Evolutionary conservation across 1,140 invertebrate species (phyloP).

Genomic region (Macrosteles quadrilineatus): DNA sequence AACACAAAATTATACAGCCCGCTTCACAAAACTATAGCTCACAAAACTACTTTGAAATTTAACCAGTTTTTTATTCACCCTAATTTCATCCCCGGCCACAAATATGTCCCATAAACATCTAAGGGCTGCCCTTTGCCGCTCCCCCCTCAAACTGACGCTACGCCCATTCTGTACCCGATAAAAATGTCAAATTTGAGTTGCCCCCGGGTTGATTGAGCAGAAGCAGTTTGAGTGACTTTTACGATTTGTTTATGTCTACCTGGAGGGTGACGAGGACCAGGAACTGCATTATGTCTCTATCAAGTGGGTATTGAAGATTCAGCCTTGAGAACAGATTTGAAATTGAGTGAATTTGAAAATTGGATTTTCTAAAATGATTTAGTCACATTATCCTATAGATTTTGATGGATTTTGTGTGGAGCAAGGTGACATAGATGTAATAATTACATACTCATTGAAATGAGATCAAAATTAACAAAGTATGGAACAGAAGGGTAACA

Average conservation of each 20-base stretch:
- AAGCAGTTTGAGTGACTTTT: conserved; percentile 2
- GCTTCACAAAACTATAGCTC: background rate
- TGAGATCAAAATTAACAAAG: no score
- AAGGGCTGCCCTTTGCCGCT: background rate
- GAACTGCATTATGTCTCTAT: no score
- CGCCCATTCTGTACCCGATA: background rate
- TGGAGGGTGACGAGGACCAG: no score
- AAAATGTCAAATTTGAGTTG: conserved; percentile 23
- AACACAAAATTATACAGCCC: conserved; percentile 7
- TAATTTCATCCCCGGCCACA: conserved; percentile 10
- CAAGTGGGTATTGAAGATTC: no score
- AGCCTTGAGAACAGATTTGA: no score
- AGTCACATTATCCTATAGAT: no score
- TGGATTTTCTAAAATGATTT: no score
- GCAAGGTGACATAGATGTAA: no score
- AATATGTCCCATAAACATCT: background rate
- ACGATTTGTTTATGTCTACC: conserved; percentile 4
- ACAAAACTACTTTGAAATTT: conserved; percentile 1
- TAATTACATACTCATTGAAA: no score
- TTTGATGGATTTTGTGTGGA: no score
- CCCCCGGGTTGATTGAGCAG: background rate
- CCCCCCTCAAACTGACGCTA: background rate
- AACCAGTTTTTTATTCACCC: conserved; percentile 21
- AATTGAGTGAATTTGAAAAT: no score
- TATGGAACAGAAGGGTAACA: no score